Evolutionary conservation across 2,113 vertebrate genomes (phyloP).

Genomic region (Myiozetetes cayanensis): DNA sequence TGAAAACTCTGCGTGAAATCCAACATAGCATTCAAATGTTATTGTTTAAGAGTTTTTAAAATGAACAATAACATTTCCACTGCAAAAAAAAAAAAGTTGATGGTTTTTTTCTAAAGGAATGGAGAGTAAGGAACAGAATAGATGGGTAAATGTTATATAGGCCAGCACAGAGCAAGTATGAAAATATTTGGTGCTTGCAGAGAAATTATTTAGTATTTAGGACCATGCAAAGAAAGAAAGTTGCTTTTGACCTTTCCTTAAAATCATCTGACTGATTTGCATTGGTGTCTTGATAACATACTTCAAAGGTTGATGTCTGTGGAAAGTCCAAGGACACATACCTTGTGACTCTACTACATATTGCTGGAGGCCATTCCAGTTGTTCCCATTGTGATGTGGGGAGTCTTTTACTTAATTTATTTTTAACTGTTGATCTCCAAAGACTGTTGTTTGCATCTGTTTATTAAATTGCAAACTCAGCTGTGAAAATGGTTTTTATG

Average conservation of each 20-base stretch:
- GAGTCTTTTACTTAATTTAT: slow-evolving; percentile 58
- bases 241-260: neutral
- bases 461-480: slow-evolving; percentile 75
- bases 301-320: neutral
- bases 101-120: neutral
- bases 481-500: slow-evolving; percentile 77
- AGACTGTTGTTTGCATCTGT: slow-evolving; percentile 73
- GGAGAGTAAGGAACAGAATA: neutral
- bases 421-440: slow-evolving; percentile 72
- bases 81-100: neutral
- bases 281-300: neutral
- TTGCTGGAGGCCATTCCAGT: slow-evolving; percentile 22
- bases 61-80: neutral
- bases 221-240: neutral
- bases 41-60: neutral
- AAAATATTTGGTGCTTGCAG: neutral
- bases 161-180: accelerated
- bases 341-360: neutral
- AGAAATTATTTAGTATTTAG: neutral
- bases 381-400: slow-evolving; percentile 43
- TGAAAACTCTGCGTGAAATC: neutral
- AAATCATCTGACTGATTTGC: slow-evolving; percentile 19
- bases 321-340: slow-evolving; percentile 8
- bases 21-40: neutral
- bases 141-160: neutral